Base-by-base conservation (phyloP, 2,888 invertebrate species). In the Dermolepida albohirtum region DNA sequence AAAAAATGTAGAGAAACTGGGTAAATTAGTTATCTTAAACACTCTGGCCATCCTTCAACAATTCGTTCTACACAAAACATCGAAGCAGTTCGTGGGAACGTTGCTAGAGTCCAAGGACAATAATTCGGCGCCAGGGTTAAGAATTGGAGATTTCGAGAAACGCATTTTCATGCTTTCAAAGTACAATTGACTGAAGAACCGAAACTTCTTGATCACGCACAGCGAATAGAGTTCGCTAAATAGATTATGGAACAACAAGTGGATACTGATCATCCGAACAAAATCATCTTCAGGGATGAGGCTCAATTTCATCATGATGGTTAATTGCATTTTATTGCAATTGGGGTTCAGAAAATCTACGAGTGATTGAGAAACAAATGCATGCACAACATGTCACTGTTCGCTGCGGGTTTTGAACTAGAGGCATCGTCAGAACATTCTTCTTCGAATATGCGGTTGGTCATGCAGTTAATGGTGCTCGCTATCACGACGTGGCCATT, bases 231-330 rank as follows among this genome's bases (percentile, higher is more conserved):
- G 67, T 66, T 66, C 63, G 69, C 47, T 64, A 68, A 75, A 66
- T 77, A 74, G 74, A 69, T 70, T 52, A 57, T 73, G 43, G 43
- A 41, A 54, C 40, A 11, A 52, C 22, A 66, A 57, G 49, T 57
- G 67, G 68, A 74, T 55, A 11, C 47, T 43, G 62, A 70, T 70
- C 74, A 74, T 73, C 22, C 57, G 34, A 64, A 52, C 17, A 71
- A 73, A 73, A 71, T 75, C 62, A 70, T 75, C 47, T 70, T 74
- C 55, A 66, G 64, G 11, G 71, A 74, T 66, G 75, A 78, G 66
- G 72, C 75, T 6, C 74, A 77, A 72, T 78, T 78, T 68, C 73
- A 75, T 41, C 73, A 78, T 41, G 71, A 75, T 72, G 78, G 79
- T 17, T 77, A 68, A 64, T 76, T 78, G 68, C 78, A 80, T 69